phyloP scores from a whole-genome alignment of 2,113 vertebrate genomes.

The Passerina amoena region DNA sequence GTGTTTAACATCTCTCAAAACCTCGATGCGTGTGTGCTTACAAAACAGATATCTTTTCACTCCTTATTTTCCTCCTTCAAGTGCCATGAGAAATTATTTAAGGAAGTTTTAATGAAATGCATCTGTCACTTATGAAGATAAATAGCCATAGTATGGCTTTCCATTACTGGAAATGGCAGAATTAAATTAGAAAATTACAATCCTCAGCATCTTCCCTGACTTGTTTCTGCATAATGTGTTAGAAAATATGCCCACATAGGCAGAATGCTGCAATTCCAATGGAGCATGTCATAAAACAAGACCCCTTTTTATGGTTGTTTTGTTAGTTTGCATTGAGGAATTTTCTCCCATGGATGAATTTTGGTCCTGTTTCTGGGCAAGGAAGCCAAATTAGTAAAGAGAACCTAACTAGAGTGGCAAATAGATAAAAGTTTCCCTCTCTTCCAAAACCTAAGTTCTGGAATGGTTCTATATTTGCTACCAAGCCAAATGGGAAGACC shows the following conservation, averaged over 20 bases:
- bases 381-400: background rate
- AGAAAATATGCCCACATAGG: conserved; percentile 78
- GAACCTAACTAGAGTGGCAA: background rate
- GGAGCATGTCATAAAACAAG: conserved; percentile 65
- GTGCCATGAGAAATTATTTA: conserved; percentile 79
- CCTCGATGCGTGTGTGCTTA: conserved; percentile 37
- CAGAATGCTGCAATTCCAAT: conserved; percentile 70
- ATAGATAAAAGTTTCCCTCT: background rate
- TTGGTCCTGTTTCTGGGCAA: background rate
- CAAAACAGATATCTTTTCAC: conserved; percentile 66
- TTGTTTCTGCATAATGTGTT: conserved; percentile 81
- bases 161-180: conserved; percentile 84
- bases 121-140: conserved; percentile 83
- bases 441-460: background rate
- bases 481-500: background rate
- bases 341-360: conserved; percentile 35
- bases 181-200: conserved; percentile 84
- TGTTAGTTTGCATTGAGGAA: conserved; percentile 38
- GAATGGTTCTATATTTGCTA: background rate
- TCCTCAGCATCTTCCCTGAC: conserved; percentile 80
- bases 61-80: conserved; percentile 59
- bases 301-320: conserved; percentile 56
- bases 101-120: conserved; percentile 82
- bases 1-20: conserved; percentile 71
- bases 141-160: conserved; percentile 76